These are phyloP conservation scores for Phymanthus crucifer DNA, from an alignment of 92 coral and sea anemone species.

Conservation along the genomic window DNA sequence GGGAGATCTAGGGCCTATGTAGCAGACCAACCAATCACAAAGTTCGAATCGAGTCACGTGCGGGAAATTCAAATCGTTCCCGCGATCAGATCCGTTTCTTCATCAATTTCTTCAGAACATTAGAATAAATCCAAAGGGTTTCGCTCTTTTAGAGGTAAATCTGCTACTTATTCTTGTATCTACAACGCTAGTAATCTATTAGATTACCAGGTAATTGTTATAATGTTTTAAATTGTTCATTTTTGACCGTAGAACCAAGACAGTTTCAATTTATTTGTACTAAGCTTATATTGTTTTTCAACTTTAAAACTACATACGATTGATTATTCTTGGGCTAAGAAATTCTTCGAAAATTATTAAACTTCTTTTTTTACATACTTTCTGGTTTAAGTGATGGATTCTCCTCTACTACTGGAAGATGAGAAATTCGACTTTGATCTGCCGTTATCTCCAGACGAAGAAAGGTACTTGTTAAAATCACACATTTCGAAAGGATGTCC, in stretches of 20 bases:
- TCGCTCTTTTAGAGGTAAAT: slow-evolving; percentile 13
- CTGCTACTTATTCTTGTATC: background rate
- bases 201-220: background rate
- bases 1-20: slow-evolving; percentile 1
- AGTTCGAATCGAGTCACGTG: slow-evolving; percentile 38
- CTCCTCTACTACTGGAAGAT: slow-evolving; percentile 73
- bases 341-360: background rate
- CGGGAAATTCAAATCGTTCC: slow-evolving; percentile 42
- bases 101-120: background rate
- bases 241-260: background rate
- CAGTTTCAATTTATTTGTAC: background rate
- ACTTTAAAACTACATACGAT: background rate
- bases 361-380: background rate
- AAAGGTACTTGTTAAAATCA: slow-evolving; percentile 11
- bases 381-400: slow-evolving; percentile 35
- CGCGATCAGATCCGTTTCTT: slow-evolving; percentile 41
- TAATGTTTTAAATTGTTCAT: background rate
- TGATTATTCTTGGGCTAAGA: background rate
- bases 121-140: background rate
- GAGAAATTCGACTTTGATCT: slow-evolving; percentile 95
- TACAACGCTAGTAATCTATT: background rate
- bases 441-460: slow-evolving; percentile 70
- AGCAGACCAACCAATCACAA: slow-evolving; percentile 33
- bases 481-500: no score
- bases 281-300: no score